A percentile compares a stretch with the other conserved stretches of the same genome.
Evolutionary conservation across 2,888 invertebrate species (phyloP).

Genomic region (Melieria picta): DNA sequence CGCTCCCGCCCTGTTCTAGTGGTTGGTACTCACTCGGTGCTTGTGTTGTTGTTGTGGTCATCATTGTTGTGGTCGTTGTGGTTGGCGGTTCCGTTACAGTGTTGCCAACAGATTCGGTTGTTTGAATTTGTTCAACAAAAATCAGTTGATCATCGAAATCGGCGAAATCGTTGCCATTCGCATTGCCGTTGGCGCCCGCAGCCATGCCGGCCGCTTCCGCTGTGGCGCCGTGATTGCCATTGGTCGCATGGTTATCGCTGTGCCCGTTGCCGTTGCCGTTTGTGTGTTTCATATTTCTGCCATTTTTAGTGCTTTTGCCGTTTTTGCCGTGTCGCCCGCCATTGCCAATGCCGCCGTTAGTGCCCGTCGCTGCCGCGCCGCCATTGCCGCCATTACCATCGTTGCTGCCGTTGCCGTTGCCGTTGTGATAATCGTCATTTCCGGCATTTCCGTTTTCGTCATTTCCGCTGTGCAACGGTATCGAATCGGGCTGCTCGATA

Average conservation of each 20-base stretch:
- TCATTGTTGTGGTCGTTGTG: constrained; percentile 66
- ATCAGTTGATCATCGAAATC: constrained; percentile 64
- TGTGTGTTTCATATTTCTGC: constrained; percentile 15
- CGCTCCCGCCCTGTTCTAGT: not conserved
- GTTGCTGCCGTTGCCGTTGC: constrained; percentile 45
- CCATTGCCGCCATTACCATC: constrained; percentile 42
- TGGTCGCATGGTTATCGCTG: too few species aligned
- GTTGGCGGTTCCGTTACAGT: constrained; percentile 64
- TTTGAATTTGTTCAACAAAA: constrained; percentile 66
- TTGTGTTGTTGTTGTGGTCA: constrained; percentile 71
- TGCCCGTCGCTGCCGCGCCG: constrained; percentile 31
- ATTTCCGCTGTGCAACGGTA: constrained; percentile 65
- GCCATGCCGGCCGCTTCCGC: constrained; percentile 34
- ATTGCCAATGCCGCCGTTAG: constrained; percentile 20
- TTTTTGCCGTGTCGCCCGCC: constrained; percentile 33
- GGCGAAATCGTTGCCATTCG: constrained; percentile 46
- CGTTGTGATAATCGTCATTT: constrained; percentile 64
- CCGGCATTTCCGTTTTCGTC: constrained; percentile 65
- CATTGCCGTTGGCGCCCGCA: constrained; percentile 53
- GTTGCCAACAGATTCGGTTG: constrained; percentile 67
- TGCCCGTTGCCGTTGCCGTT: constrained; percentile 21
- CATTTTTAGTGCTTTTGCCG: constrained; percentile 23
- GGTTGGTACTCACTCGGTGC: constrained; percentile 68
- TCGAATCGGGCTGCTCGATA: constrained; percentile 64
- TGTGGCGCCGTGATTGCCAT: constrained; percentile 41